Base-by-base conservation (phyloP, 2,797 vertebrate species). In the Lagodon rhomboides region DNA sequence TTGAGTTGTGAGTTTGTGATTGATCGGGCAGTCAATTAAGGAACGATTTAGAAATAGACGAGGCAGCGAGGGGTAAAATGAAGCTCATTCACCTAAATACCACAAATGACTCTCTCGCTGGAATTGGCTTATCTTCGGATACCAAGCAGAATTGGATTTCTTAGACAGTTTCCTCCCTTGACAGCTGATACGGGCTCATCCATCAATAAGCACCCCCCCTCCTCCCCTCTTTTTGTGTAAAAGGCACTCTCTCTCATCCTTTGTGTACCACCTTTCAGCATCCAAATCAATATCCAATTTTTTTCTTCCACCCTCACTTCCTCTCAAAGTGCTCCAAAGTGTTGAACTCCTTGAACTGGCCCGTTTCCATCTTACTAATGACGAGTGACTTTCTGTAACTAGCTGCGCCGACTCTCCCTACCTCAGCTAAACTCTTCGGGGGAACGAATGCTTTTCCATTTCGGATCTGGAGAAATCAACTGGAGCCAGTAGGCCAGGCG, bases 91-190 rank as follows among this genome's bases (percentile, higher is more conserved):
- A 83, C 67, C 86, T 84, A 86, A 91, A 91, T 72, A 76, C 75
- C 73, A 55, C 73, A 85, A 89, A 91, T 80, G 68, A 79, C 60
- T 86, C 69, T 75, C 49, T 67, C 44, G 43, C 80, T 84, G 70
- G 50, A 91, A 87, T 91, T 86, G 71, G 78, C 80, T 88, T 80
- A 83, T 89, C 80, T 80, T 89, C 78, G 70, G 68, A 77, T 83
- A 82, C 68, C 58, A 72, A 87, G 82, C 82, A 82, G 43, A 88
- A 92, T 91, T 93, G 90, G 87, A 92, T 92, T 91, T 87, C 73
- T 84, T 74, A 44, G 71, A 82, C 87, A 80, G 78, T 89, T 85
- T 88, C 84, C 88, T 87, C 74, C 77, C 74, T 49, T 82, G 87
- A 91, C 77, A 78, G 73, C 53, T 71, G 69, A 22, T 76, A 73